phyloP scores from a whole-genome alignment of 2,113 vertebrate species.

The Vulpes lagopus region DNA sequence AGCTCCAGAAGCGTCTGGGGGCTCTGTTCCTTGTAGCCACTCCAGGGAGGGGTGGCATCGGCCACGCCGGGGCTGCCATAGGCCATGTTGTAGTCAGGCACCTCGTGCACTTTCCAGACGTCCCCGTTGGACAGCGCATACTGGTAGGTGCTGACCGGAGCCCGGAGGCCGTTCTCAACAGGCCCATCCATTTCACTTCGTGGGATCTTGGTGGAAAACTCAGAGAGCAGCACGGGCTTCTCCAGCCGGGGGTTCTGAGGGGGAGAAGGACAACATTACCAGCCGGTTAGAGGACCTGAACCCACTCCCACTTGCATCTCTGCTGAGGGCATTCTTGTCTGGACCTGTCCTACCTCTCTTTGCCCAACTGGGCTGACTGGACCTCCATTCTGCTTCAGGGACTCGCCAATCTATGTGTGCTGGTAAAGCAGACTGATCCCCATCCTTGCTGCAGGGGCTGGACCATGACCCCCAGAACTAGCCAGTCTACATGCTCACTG shows the following conservation, averaged over 20 bases:
- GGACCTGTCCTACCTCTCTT: too few relatives aligned
- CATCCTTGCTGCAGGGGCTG: not conserved
- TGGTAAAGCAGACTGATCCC: not conserved
- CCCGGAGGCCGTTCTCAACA: constrained; percentile 89
- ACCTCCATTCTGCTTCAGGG: not conserved
- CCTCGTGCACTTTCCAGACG: constrained; percentile 85
- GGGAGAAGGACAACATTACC: constrained; percentile 48
- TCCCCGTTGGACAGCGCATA: constrained; percentile 88
- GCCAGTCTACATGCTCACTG: not conserved
- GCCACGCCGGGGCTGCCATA: constrained; percentile 79
- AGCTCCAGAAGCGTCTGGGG: constrained; percentile 96
- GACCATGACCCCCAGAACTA: not conserved
- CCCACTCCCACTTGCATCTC: not conserved
- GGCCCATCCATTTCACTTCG: constrained; percentile 89
- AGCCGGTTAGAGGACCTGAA: not conserved
- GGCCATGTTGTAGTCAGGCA: constrained; percentile 83
- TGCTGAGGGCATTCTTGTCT: not conserved
- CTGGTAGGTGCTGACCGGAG: constrained; percentile 86
- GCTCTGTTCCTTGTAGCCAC: constrained; percentile 89
- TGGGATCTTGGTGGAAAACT: constrained; percentile 88
- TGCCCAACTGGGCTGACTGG: not conserved
- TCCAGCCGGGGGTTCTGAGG: constrained; percentile 88
- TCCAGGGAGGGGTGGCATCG: constrained; percentile 86
- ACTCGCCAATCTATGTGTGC: not conserved
- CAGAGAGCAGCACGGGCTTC: constrained; percentile 88